These are phyloP conservation scores for Nesogale talazaci DNA, from an alignment of 2,113 vertebrate genomes.

Conservation along the genomic window DNA sequence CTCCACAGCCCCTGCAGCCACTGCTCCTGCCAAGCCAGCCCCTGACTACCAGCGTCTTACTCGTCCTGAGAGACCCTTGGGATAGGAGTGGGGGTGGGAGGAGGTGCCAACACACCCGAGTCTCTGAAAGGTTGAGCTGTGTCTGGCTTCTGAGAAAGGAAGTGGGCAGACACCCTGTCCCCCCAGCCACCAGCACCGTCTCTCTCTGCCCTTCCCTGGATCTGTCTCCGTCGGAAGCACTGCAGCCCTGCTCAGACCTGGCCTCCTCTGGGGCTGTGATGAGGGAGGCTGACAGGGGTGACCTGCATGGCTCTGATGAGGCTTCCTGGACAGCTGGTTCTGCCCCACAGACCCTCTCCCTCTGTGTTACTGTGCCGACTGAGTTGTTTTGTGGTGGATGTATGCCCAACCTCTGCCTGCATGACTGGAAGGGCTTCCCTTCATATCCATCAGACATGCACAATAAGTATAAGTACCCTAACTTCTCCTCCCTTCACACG, in stretches of 20 bases:
- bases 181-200: neutral
- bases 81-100: too few relatives aligned
- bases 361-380: neutral
- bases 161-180: too few relatives aligned
- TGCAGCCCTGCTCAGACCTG: neutral
- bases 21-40: neutral
- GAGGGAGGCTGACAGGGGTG: slow-evolving; percentile 12
- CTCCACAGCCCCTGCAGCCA: neutral
- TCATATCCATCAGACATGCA: neutral
- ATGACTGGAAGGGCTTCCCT: neutral
- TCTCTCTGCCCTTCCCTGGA: too few relatives aligned
- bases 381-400: neutral
- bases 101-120: too few relatives aligned
- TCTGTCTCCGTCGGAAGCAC: neutral
- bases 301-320: neutral
- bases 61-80: neutral
- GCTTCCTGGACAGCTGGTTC: neutral
- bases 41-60: neutral
- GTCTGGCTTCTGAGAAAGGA: neutral
- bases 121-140: neutral
- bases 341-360: too few relatives aligned
- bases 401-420: neutral
- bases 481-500: neutral
- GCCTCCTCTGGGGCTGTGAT: neutral
- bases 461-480: neutral